These are phyloP conservation scores for Tetragonisca angustula DNA, from an alignment of 2,888 invertebrate genomes.

Conservation along the genomic window DNA sequence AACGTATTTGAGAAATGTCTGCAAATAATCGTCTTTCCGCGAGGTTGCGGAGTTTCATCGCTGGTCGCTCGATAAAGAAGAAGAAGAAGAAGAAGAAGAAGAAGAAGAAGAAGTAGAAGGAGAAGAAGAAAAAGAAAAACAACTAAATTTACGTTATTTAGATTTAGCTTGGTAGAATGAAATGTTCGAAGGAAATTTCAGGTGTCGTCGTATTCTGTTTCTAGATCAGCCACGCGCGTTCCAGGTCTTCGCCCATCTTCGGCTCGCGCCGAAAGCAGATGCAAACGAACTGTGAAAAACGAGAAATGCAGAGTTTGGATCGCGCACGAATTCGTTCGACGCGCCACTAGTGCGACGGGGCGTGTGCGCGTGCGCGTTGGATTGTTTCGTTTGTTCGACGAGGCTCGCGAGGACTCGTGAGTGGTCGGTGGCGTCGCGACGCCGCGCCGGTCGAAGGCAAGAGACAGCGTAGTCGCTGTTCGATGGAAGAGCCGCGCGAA, in stretches of 20 bases:
- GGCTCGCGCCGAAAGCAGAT: neutral
- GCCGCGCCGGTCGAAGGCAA: constrained; percentile 51
- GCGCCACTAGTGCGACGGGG: neutral
- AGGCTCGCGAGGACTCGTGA: constrained; percentile 20
- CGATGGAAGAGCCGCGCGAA: constrained; percentile 37
- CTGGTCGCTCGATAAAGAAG: too few relatives aligned
- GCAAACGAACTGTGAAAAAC: neutral
- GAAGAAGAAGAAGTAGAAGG: too few relatives aligned
- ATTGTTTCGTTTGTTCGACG: constrained; percentile 1
- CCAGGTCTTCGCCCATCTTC: neutral
- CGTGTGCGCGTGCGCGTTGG: constrained; percentile 26
- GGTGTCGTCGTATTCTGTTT: neutral
- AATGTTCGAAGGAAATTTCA: neutral
- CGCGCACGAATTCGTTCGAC: constrained; percentile 31
- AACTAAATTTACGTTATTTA: too few relatives aligned
- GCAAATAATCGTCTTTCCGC: neutral
- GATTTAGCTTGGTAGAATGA: too few relatives aligned
- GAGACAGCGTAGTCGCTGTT: constrained; percentile 52
- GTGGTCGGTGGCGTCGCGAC: constrained; percentile 13
- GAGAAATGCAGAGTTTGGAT: neutral
- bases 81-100: too few relatives aligned
- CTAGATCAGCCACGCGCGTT: neutral
- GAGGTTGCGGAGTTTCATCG: too few relatives aligned
- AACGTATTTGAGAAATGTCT: neutral
- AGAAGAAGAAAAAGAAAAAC: too few relatives aligned